Percentiles rank a stretch among this genome's conserved stretches.
Conservation (phyloP, 2,888 invertebrate genomes). For the Salpingus planirostris region DNA sequence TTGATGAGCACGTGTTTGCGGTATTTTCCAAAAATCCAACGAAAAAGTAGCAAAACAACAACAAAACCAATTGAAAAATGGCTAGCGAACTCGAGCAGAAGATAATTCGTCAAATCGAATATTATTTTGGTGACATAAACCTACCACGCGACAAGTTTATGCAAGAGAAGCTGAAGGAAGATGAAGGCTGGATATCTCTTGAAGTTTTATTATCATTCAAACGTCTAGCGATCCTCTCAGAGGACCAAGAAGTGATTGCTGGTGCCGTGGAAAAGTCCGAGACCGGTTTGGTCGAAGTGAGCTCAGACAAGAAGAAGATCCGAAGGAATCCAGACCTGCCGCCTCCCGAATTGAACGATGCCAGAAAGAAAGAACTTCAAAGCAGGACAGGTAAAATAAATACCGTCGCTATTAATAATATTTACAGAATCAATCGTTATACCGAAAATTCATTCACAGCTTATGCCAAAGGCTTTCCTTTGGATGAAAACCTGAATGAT, state of each 20-base stretch:
- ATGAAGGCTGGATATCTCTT: constrained; percentile 88
- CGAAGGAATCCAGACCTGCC: constrained; percentile 65
- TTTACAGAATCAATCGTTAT: too few species aligned
- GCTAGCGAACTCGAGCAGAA: constrained; percentile 27
- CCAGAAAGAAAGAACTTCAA: constrained; percentile 68
- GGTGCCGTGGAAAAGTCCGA: constrained; percentile 68
- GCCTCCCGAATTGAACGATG: constrained; percentile 78
- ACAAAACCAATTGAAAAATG: too few species aligned
- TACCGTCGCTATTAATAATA: too few species aligned
- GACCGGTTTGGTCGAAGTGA: constrained; percentile 62
- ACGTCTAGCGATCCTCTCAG: constrained; percentile 63
- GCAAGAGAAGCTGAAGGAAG: constrained; percentile 72
- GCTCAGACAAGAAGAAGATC: constrained; percentile 51
- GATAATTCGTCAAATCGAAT: constrained; percentile 61
- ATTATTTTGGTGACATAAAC: constrained; percentile 80
- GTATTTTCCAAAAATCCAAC: too few species aligned
- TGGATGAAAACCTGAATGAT: constrained; percentile 55
- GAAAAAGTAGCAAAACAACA: constrained; percentile 6
- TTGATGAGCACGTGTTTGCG: constrained; percentile 1
- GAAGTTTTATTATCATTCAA: constrained; percentile 82
- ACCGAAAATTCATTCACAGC: too few species aligned
- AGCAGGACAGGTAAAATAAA: constrained; percentile 50
- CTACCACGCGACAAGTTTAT: constrained; percentile 88
- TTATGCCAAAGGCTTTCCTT: constrained; percentile 82
- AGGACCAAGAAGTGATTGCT: constrained; percentile 60